Evolutionary conservation across 2,797 vertebrate genomes (phyloP).

Genomic region (Stomatorhinus walkeri): DNA sequence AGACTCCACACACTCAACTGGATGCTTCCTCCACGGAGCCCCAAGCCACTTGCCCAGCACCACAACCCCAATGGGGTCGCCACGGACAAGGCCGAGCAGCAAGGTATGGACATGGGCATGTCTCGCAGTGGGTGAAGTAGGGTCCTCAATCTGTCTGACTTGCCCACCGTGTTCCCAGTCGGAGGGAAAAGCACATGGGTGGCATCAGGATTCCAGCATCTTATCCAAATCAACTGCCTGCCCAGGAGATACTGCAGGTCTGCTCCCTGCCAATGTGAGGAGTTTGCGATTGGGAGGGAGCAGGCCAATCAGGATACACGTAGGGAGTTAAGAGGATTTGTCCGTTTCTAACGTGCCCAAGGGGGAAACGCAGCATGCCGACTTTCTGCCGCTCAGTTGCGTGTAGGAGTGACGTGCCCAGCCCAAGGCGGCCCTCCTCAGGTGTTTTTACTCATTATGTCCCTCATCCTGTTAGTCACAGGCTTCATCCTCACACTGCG

Average conservation of each 20-base stretch:
- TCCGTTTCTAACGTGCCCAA: background rate
- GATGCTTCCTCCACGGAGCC: conserved; percentile 71
- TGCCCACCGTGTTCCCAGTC: background rate
- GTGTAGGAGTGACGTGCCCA: background rate
- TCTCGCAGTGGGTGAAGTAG: background rate
- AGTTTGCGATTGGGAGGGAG: background rate
- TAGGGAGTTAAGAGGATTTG: conserved; percentile 5
- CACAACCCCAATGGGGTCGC: conserved; percentile 70
- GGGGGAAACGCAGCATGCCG: background rate
- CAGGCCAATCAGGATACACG: background rate
- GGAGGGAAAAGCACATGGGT: background rate
- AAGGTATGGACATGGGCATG: conserved; percentile 56
- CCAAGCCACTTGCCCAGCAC: conserved; percentile 71
- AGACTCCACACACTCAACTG: conserved; percentile 75
- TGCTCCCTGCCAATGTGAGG: background rate
- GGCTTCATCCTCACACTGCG: background rate
- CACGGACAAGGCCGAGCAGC: conserved; percentile 64
- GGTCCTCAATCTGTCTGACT: background rate
- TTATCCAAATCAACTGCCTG: background rate
- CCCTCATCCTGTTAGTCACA: conserved; percentile 3
- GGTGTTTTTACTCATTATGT: background rate
- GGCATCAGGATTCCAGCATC: background rate
- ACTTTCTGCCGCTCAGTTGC: background rate
- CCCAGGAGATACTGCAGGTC: background rate
- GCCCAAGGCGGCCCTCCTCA: background rate